These are phyloP conservation scores for Enteromius unitaeniatus DNA, from an alignment of 2,797 vertebrate genomes.

Conservation along the genomic window DNA sequence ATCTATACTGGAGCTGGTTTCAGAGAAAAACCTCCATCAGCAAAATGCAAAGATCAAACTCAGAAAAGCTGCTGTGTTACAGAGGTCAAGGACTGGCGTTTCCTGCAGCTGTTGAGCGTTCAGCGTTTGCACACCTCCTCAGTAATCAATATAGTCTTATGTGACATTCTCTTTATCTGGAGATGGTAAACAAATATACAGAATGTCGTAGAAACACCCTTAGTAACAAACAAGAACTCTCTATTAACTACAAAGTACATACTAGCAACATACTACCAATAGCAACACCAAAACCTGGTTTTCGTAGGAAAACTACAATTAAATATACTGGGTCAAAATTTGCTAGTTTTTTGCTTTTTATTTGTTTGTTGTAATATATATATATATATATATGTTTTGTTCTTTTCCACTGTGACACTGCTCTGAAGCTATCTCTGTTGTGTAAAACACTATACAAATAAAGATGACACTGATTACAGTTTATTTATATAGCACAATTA, in stretches of 20 bases:
- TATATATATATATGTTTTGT: background rate
- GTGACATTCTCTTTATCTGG: background rate
- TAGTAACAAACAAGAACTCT: background rate
- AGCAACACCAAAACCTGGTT: background rate
- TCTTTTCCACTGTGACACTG: too few species aligned
- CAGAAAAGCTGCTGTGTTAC: background rate
- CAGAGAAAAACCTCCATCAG: slow-evolving; percentile 8
- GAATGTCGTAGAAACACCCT: background rate
- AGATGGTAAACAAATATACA: background rate
- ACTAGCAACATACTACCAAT: slow-evolving; percentile 1
- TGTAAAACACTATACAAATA: too few species aligned
- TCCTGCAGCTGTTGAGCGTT: background rate
- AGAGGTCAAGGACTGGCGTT: slow-evolving; percentile 28
- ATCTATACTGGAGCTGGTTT: background rate
- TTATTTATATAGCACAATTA: too few species aligned
- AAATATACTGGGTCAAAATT: background rate
- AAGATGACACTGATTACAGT: too few species aligned
- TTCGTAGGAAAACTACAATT: background rate
- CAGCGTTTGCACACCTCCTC: background rate
- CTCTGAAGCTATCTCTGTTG: too few species aligned
- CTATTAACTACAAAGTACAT: background rate
- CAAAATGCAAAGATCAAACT: background rate
- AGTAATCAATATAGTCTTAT: background rate
- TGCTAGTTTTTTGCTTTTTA: background rate
- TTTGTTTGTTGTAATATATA: background rate